Conservation (phyloP, 2,113 vertebrate species). For the Ptilonorhynchus violaceus region DNA sequence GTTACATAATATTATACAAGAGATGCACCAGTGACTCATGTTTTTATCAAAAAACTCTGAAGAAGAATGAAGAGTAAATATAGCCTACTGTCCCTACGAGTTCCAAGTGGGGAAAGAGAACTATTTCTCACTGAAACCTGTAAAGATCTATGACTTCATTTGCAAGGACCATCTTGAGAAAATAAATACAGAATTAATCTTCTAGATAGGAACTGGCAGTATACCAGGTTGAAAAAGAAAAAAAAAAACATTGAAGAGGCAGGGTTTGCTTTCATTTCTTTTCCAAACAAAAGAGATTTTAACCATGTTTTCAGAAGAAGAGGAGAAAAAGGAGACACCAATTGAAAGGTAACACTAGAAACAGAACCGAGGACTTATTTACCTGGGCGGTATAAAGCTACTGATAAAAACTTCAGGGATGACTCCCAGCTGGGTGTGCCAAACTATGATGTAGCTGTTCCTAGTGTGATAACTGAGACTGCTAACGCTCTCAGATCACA, state of each 20-base stretch:
- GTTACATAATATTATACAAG: not conserved
- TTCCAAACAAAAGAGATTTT: not conserved
- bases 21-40: not conserved
- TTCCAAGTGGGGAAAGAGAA: not conserved
- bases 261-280: not conserved
- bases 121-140: not conserved
- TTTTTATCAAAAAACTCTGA: not conserved
- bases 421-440: not conserved
- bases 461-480: not conserved
- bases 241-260: not conserved
- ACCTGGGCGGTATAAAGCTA: not conserved
- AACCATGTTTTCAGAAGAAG: not conserved
- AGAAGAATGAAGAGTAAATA: not conserved
- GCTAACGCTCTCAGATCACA: not conserved
- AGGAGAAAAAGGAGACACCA: not conserved
- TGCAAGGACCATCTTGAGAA: not conserved
- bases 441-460: not conserved
- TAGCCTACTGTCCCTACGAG: not conserved
- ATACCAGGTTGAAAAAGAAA: not conserved
- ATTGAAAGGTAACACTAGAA: not conserved
- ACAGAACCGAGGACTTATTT: not conserved
- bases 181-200: not conserved
- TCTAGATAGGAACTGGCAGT: not conserved
- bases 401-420: not conserved
- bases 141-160: not conserved